phyloP scores from a whole-genome alignment of 37 sponge, comb jelly and placozoan genomes.

The Halichondria panicea region DNA sequence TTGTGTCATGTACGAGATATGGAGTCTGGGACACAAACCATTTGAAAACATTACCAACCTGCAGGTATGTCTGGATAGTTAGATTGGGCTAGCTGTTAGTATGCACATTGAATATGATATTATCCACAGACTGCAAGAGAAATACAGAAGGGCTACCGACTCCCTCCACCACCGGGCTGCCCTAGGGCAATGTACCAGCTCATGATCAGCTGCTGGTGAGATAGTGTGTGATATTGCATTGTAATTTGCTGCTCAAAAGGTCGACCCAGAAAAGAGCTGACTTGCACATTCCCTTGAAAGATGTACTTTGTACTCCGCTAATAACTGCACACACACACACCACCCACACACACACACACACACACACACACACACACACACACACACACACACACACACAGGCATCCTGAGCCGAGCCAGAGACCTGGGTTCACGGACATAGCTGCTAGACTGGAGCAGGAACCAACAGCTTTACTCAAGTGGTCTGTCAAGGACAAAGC shows the following conservation, averaged over 20 bases:
- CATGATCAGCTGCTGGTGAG: slow-evolving; percentile 82
- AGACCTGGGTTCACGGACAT: slow-evolving; percentile 30
- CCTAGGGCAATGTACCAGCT: slow-evolving; percentile 54
- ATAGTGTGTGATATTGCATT: neutral
- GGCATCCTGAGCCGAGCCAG: slow-evolving; percentile 31
- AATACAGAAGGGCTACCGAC: slow-evolving; percentile 40
- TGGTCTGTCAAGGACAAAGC: slow-evolving; percentile 43
- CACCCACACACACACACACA: no score
- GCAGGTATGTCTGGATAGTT: slow-evolving; percentile 4
- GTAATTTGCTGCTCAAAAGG: no score
- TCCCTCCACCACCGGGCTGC: slow-evolving; percentile 80
- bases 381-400: neutral
- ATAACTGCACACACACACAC: no score
- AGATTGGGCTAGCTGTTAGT: neutral
- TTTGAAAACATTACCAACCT: slow-evolving; percentile 40
- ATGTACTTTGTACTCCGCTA: no score
- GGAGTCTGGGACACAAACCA: slow-evolving; percentile 64
- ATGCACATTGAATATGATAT: neutral
- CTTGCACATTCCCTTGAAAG: no score
- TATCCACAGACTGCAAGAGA: slow-evolving; percentile 13
- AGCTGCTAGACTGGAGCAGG: neutral
- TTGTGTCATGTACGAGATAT: slow-evolving; percentile 49
- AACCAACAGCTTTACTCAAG: slow-evolving; percentile 9
- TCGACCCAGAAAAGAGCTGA: no score
- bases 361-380: no score